Percentiles rank a stretch among this genome's conserved stretches.
Evolutionary conservation across 2,888 invertebrate genomes (phyloP).

Genomic region (Amblyjoppa proteus): DNA sequence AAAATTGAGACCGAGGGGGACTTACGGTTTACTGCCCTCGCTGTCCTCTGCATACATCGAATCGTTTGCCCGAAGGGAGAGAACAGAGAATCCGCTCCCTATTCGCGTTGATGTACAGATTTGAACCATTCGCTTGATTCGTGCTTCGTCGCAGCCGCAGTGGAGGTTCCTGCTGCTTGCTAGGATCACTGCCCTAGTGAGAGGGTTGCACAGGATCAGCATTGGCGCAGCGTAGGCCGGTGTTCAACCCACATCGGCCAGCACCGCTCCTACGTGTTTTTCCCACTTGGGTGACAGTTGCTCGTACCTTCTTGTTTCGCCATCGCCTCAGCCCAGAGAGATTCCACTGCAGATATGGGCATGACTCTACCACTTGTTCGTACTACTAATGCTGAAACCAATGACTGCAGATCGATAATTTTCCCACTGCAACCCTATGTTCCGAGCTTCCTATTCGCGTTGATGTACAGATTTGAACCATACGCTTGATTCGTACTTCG

Average conservation of each 20-base stretch:
- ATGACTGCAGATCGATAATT: background rate
- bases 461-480: background rate
- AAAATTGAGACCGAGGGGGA: conserved; percentile 65
- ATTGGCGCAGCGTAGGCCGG: background rate
- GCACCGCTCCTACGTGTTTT: too few relatives aligned
- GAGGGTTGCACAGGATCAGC: background rate
- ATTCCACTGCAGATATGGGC: too few relatives aligned
- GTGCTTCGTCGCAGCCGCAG: background rate
- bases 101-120: background rate
- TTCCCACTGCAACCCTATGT: background rate
- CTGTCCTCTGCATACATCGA: conserved; percentile 29
- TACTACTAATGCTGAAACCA: background rate
- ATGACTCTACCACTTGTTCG: background rate
- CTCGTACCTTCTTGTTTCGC: too few relatives aligned
- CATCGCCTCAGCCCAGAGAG: too few relatives aligned
- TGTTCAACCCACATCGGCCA: background rate
- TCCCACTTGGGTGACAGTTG: too few relatives aligned
- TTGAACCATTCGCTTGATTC: background rate
- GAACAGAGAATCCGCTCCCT: background rate
- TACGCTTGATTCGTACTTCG: background rate
- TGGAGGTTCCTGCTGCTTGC: background rate
- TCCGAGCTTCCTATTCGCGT: background rate
- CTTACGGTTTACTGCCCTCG: conserved; percentile 68
- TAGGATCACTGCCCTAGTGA: background rate
- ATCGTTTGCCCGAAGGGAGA: background rate